Conservation (phyloP, 2,888 invertebrate genomes). For the Molanna angustata region DNA sequence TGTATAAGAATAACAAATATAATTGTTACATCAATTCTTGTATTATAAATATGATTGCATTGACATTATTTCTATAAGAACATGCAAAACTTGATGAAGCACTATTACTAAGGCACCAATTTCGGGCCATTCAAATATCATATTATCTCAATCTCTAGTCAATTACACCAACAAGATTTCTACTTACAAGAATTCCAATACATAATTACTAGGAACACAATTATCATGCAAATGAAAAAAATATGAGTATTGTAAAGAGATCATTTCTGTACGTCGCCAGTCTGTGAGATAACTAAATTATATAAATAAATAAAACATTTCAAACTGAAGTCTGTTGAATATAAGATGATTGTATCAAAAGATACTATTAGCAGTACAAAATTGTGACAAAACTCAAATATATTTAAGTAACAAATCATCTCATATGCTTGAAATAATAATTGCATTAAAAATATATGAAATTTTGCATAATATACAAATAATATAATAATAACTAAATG, state of each 20-base stretch:
- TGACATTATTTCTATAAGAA: not conserved
- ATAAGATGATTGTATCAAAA: too few species aligned
- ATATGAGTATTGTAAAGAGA: slow-evolving; percentile 15
- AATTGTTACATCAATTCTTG: not conserved
- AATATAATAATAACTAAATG: too few species aligned
- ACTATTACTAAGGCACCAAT: slow-evolving; percentile 17
- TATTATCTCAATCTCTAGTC: not conserved
- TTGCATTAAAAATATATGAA: too few species aligned
- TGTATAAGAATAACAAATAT: not conserved
- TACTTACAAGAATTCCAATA: not conserved
- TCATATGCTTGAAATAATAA: too few species aligned
- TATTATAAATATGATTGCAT: not conserved
- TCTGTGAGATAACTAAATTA: too few species aligned
- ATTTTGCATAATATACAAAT: too few species aligned
- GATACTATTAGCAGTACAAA: too few species aligned
- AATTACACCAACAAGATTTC: not conserved
- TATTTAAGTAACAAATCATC: too few species aligned
- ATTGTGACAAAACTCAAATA: too few species aligned
- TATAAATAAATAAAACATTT: too few species aligned
- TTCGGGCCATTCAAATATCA: slow-evolving; percentile 12
- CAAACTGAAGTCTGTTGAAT: too few species aligned
- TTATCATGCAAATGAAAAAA: slow-evolving; percentile 12
- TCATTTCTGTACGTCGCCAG: too few species aligned
- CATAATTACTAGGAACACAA: slow-evolving; percentile 8
- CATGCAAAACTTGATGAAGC: slow-evolving; percentile 16